Evolutionary conservation across 2,797 vertebrate species (phyloP).

Genomic region (Semaprochilodus insignis): DNA sequence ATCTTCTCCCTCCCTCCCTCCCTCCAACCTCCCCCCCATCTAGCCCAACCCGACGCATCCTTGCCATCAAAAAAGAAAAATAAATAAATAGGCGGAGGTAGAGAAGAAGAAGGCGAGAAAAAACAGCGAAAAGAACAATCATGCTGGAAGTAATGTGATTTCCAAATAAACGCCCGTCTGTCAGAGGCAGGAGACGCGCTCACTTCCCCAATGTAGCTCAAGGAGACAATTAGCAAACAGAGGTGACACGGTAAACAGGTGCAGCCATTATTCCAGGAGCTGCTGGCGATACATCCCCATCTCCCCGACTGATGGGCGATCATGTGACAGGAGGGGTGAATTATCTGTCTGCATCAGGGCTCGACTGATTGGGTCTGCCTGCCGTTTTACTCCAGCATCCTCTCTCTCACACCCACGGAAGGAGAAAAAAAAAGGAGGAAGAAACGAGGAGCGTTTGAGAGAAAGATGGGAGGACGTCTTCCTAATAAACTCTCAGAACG

Average conservation of each 20-base stretch:
- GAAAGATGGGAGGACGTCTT: slow-evolving; percentile 50
- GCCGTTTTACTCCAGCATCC: slow-evolving; percentile 80
- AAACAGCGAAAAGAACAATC: slow-evolving; percentile 90
- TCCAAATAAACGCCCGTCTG: slow-evolving; percentile 94
- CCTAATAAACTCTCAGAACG: slow-evolving; percentile 46
- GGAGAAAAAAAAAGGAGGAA: slow-evolving; percentile 68
- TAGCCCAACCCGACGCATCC: slow-evolving; percentile 8
- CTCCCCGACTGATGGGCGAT: slow-evolving; percentile 92
- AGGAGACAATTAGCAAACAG: slow-evolving; percentile 99
- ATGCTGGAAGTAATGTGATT: slow-evolving; percentile 93
- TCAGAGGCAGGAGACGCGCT: slow-evolving; percentile 91
- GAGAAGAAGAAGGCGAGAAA: slow-evolving; percentile 60
- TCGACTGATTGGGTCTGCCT: slow-evolving; percentile 88
- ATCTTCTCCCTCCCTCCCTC: slow-evolving; percentile 47
- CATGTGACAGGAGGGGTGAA: slow-evolving; percentile 91
- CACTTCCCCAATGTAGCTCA: slow-evolving; percentile 93
- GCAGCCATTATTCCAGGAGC: slow-evolving; percentile 97
- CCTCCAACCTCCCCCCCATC: slow-evolving; percentile 54
- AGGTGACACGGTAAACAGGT: slow-evolving; percentile 99
- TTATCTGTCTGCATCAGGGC: slow-evolving; percentile 90
- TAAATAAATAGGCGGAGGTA: slow-evolving; percentile 49
- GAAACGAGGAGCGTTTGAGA: slow-evolving; percentile 46
- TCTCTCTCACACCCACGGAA: slow-evolving; percentile 79
- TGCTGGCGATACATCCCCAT: slow-evolving; percentile 96
- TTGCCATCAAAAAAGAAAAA: slow-evolving; percentile 45